Base-by-base conservation (phyloP, 2,797 vertebrate genomes). In the Arctocebus calabarensis region DNA sequence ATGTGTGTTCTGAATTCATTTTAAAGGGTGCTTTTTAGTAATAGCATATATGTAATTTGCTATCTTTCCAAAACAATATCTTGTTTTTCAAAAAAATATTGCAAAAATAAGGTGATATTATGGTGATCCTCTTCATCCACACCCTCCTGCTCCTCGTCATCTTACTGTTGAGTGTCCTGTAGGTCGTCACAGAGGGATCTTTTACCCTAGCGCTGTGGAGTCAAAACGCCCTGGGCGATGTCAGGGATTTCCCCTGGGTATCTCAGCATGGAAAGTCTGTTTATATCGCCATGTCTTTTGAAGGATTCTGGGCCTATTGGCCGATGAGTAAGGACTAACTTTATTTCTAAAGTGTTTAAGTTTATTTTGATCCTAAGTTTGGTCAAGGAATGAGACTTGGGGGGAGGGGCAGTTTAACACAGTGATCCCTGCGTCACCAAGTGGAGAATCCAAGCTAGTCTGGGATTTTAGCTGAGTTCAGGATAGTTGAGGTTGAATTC, bases 301-400 rank as follows among this genome's bases (percentile, higher is more conserved):
- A 94, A 88, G 64, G 73, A 74, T 85, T 87, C 84, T 77, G 61
- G 64, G 48, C 59, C 83, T 94, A 5, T 57, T 93, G 88, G 88
- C 73, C 45, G 79, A 32, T 84, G 86, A 29, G 34, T 88, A 64
- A 95, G 48, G 70, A 83, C 62, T 92, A 85, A 78, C 71, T 93
- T 96, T 97, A 73, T 95, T 95, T 94, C 94, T 92, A 48, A 84
- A 91, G 87, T 94, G 83, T 93, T 93, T 62, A 48, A 48, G 88
- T 96, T 97, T 97, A 96, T 94, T 94, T 96, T 95, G 78, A 96
- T 73, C 82, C 68, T 90, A 79, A 91, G 73, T 90, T 97, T 97
- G 94, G 90, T 96, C 20, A 78, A 79, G 66, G 86, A 94, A 71
- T 77, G 91, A 97, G 70, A 62, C 75, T 23, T 12, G 3, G 17